These are phyloP conservation scores for Poeciliopsis turrubarensis DNA, from an alignment of 2,113 vertebrate species.

Conservation along the genomic window DNA sequence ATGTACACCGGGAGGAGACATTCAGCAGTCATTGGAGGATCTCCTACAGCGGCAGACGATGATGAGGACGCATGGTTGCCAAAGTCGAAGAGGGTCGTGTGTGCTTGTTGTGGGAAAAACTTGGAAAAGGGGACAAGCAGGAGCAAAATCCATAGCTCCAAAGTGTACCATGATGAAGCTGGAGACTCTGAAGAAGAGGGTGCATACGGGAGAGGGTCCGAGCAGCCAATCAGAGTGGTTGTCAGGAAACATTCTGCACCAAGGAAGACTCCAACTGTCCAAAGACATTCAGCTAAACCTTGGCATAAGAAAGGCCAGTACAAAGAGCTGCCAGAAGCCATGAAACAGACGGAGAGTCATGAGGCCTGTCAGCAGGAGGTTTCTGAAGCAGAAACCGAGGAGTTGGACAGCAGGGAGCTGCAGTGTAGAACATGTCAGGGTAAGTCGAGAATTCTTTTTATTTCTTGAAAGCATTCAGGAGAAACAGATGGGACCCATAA, in stretches of 20 bases:
- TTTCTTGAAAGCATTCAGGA: not conserved
- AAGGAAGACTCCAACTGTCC: constrained; percentile 51
- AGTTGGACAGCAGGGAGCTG: constrained; percentile 27
- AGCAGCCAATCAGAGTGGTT: constrained; percentile 50
- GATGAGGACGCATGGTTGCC: constrained; percentile 43
- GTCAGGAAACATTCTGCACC: constrained; percentile 55
- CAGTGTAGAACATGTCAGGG: constrained; percentile 65
- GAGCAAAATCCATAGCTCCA: constrained; percentile 45
- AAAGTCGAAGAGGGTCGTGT: constrained; percentile 54
- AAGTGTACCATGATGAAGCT: constrained; percentile 41
- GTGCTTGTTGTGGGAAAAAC: constrained; percentile 75
- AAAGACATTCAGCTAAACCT: constrained; percentile 42
- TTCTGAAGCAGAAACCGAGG: constrained; percentile 25
- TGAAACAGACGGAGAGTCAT: constrained; percentile 18
- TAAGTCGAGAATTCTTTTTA: not conserved
- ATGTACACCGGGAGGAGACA: constrained; percentile 53
- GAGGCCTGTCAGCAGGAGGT: constrained; percentile 30
- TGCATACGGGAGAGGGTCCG: constrained; percentile 29
- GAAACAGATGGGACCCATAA: not conserved
- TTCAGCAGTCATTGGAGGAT: not conserved
- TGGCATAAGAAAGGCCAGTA: constrained; percentile 56
- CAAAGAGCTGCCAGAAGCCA: constrained; percentile 21
- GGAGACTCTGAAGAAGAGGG: constrained; percentile 73
- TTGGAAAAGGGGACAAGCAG: constrained; percentile 41
- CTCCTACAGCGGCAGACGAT: not conserved